A percentile compares a stretch with the other conserved stretches of the same genome.
phyloP scores from a whole-genome alignment of 2,888 invertebrate species.

The Sepioteuthis lessoniana region DNA sequence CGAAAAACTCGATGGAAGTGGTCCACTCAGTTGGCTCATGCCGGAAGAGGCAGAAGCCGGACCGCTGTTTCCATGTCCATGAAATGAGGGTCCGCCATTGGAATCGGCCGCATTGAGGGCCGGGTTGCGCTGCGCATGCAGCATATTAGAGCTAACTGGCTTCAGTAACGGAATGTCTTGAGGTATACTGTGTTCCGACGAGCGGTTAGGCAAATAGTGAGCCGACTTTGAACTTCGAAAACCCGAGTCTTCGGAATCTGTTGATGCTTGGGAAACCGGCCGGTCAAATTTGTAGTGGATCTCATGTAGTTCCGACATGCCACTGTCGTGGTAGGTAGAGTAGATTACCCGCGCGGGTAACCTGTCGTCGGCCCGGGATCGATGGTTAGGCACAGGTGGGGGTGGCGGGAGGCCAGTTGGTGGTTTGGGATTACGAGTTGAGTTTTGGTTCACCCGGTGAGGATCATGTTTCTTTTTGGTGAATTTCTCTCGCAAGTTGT shows the following conservation, averaged over 20 bases:
- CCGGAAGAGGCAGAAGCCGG: slow-evolving; percentile 1
- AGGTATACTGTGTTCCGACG: slow-evolving; percentile 50
- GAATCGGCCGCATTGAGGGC: slow-evolving; percentile 1
- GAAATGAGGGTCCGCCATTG: background rate
- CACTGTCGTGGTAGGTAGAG: slow-evolving; percentile 63
- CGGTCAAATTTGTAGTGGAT: slow-evolving; percentile 61
- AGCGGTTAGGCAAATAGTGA: slow-evolving; percentile 54
- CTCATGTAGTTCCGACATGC: slow-evolving; percentile 63
- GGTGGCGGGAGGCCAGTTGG: slow-evolving; percentile 58
- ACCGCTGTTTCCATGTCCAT: background rate
- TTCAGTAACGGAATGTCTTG: slow-evolving; percentile 63
- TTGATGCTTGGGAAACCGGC: slow-evolving; percentile 68
- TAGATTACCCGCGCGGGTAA: slow-evolving; percentile 55
- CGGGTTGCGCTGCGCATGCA: slow-evolving; percentile 38
- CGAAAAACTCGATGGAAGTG: background rate
- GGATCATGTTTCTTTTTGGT: slow-evolving; percentile 45
- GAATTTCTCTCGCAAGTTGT: slow-evolving; percentile 36
- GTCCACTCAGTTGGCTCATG: background rate
- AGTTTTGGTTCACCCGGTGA: slow-evolving; percentile 53
- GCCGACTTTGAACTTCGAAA: slow-evolving; percentile 69
- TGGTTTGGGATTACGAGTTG: slow-evolving; percentile 64
- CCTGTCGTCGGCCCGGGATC: slow-evolving; percentile 38
- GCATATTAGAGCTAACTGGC: slow-evolving; percentile 60
- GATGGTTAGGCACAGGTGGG: slow-evolving; percentile 49
- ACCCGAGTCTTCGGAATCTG: slow-evolving; percentile 70